These are phyloP conservation scores for Leucozona laternaria DNA, from an alignment of 2,888 invertebrate species.

Conservation along the genomic window DNA sequence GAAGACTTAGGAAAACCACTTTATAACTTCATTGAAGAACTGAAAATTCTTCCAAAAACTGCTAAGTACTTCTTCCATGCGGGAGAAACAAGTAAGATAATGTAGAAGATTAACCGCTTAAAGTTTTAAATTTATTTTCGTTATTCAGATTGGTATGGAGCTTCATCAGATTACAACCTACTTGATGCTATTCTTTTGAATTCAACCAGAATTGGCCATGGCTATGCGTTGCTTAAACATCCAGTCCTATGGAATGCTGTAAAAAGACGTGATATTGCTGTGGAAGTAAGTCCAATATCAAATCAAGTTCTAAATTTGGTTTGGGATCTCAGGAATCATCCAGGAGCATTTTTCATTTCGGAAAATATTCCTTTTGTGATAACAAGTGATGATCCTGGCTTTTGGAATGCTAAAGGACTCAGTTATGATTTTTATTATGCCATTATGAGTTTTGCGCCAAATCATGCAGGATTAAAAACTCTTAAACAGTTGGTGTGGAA, in stretches of 20 bases:
- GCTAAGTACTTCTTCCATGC: constrained; percentile 87
- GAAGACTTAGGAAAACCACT: constrained; percentile 87
- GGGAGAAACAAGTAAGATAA: constrained; percentile 86
- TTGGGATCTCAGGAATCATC: constrained; percentile 87
- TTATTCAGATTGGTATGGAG: constrained; percentile 85
- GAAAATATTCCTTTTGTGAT: constrained; percentile 86
- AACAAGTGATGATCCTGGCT: constrained; percentile 87
- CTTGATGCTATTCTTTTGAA: constrained; percentile 83
- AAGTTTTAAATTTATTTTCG: neutral
- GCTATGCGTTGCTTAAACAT: constrained; percentile 82
- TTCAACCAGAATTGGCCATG: constrained; percentile 83
- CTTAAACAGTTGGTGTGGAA: constrained; percentile 87
- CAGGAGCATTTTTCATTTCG: constrained; percentile 85
- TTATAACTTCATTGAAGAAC: constrained; percentile 77
- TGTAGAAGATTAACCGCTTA: neutral
- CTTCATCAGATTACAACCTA: constrained; percentile 86
- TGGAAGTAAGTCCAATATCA: constrained; percentile 83
- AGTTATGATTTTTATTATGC: constrained; percentile 88
- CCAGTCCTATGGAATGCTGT: constrained; percentile 81
- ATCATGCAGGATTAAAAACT: constrained; percentile 85
- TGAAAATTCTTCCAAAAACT: constrained; percentile 79
- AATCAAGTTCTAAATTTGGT: constrained; percentile 85
- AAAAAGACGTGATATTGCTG: constrained; percentile 80
- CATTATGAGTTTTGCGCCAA: constrained; percentile 87
- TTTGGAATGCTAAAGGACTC: constrained; percentile 86